phyloP scores from a whole-genome alignment of 2,113 vertebrate genomes.

The Stegostoma tigrinum region DNA sequence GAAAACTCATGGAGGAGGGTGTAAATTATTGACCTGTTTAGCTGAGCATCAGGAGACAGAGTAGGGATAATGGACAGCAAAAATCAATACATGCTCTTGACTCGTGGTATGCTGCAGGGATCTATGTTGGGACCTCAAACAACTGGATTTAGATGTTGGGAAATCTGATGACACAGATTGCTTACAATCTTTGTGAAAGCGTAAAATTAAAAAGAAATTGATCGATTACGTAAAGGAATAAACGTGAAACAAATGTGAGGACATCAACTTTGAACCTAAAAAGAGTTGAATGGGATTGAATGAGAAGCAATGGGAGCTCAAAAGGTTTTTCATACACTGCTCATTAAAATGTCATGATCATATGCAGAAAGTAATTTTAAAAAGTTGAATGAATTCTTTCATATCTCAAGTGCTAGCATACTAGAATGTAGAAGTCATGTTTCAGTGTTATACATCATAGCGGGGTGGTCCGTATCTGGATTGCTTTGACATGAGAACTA shows the following conservation, averaged over 20 bases:
- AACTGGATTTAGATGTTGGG: not conserved
- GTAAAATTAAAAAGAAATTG: not conserved
- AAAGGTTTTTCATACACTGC: not conserved
- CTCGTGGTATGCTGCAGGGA: not conserved
- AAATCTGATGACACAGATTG: not conserved
- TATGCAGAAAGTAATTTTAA: not conserved
- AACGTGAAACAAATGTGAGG: not conserved
- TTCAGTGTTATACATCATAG: not conserved
- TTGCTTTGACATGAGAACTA: not conserved
- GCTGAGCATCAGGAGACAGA: too few species aligned
- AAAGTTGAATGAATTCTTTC: not conserved
- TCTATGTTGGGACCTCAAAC: not conserved
- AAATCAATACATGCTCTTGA: not conserved
- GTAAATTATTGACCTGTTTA: too few species aligned
- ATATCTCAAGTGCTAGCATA: not conserved
- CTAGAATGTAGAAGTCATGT: not conserved
- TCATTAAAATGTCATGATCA: not conserved
- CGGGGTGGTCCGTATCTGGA: not conserved
- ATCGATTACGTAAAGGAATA: not conserved
- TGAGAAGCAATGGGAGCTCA: not conserved
- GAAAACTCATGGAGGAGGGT: too few species aligned
- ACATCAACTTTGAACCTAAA: not conserved
- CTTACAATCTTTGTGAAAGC: not conserved
- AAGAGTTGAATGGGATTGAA: not conserved
- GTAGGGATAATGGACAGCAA: not conserved